Evolutionary conservation across 2,888 invertebrate species (phyloP).

Genomic region (Harpalus rufipes): DNA sequence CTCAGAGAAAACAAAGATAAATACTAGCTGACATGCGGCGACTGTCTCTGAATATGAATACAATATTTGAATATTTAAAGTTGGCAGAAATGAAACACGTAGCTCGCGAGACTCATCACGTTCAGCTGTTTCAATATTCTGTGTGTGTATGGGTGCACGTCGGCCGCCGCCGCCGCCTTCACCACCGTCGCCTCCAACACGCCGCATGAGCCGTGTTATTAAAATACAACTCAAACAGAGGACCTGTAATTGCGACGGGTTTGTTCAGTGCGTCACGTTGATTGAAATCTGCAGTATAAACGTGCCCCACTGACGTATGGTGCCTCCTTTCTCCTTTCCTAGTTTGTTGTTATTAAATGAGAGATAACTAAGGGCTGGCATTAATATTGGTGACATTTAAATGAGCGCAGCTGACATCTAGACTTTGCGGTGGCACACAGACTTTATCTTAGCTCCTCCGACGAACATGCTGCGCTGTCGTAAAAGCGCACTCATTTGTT

Average conservation of each 20-base stretch:
- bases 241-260: conserved; percentile 62
- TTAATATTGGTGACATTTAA: conserved; percentile 63
- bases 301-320: conserved; percentile 28
- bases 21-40: conserved; percentile 64
- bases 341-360: conserved; percentile 58
- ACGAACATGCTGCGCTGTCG: background rate
- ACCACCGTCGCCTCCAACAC: conserved; percentile 51
- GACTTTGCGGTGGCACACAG: conserved; percentile 27
- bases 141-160: conserved; percentile 67
- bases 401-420: conserved; percentile 49
- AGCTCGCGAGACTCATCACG: conserved; percentile 69
- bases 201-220: conserved; percentile 59
- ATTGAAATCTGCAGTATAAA: conserved; percentile 61
- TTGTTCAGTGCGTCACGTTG: conserved; percentile 60
- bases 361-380: conserved; percentile 58
- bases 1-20: conserved; percentile 66
- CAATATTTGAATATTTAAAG: conserved; percentile 70
- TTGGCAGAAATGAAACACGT: conserved; percentile 70
- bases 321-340: conserved; percentile 18
- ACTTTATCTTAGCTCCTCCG: conserved; percentile 15
- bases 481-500: conserved; percentile 30
- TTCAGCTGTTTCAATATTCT: conserved; percentile 69
- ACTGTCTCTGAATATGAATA: conserved; percentile 68
- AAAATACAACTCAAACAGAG: conserved; percentile 65
- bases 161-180: conserved; percentile 30